Base-by-base conservation (phyloP, 1,140 invertebrate genomes). In the Charaxes varanes region DNA sequence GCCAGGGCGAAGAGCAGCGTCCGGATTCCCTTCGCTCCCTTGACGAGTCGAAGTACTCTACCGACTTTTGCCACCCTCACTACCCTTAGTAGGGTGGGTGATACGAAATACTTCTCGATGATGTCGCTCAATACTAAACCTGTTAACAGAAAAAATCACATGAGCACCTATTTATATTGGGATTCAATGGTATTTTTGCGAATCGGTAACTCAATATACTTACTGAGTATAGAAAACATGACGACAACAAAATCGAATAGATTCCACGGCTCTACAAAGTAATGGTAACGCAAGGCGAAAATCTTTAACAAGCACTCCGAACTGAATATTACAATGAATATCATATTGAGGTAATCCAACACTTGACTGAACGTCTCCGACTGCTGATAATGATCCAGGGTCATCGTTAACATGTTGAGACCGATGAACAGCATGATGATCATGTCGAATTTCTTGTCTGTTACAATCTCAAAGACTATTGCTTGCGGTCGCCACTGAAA, bases 191-290 rank as follows among this genome's bases (percentile, higher is more conserved):
- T n/a, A n/a, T n/a, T n/a, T n/a, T n/a, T n/a, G n/a, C n/a, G n/a
- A n/a, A n/a, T n/a, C n/a, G n/a, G n/a, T n/a, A n/a, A n/a, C n/a
- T n/a, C n/a, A n/a, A n/a, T n/a, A n/a, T n/a, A n/a, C n/a, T n/a
- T 89, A 96, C 94, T 94, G 87, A 96, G 90, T 87, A 99, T 97
- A 81, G 97, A 99, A 85, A 99, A 92, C 88, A 97, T 96, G 71
- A 99, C 97, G 79, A 99, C 96, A 70, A 98, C 94, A 88, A 98
- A 97, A 90, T 99, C 97, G 89, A 99, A 99, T 62, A 99, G 89
- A 88, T 99, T 99, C 97, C 97, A 99, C 42, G 97, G 97, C 86
- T 98, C 95, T 84, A 96, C 97, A 89, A 99, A 99, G 88, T 98
- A 99, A 88, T 98, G 94, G 87, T 95, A 97, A 67, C 97, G 90